Conservation (phyloP, 2,797 vertebrate genomes). For the Halcyon badia region DNA sequence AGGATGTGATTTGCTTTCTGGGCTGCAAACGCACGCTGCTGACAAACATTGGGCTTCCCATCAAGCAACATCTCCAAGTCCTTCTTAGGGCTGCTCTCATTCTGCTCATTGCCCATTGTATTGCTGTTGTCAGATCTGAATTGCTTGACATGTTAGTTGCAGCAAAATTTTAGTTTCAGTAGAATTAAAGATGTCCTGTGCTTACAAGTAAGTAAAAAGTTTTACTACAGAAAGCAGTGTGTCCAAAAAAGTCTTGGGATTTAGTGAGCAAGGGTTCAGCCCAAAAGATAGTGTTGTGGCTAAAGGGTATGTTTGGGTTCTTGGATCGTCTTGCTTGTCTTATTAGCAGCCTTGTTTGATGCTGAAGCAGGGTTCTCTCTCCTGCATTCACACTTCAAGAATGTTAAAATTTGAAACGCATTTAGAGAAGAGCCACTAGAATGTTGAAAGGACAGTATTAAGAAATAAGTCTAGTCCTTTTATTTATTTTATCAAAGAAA, state of each 20-base stretch:
- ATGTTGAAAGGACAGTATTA: not conserved
- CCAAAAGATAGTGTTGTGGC: not conserved
- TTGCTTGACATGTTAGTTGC: not conserved
- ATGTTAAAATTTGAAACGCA: not conserved
- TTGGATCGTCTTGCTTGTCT: not conserved
- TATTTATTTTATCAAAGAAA: constrained; percentile 27
- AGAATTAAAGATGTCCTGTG: not conserved
- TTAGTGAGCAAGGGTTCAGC: not conserved
- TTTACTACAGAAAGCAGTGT: not conserved
- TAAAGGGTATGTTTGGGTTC: not conserved
- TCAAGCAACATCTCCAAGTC: no score
- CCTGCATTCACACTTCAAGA: not conserved
- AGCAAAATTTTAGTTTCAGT: not conserved
- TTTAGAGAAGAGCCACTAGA: not conserved
- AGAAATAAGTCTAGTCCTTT: no score
- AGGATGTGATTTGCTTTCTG: no score
- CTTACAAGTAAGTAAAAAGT: not conserved
- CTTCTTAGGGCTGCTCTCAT: no score
- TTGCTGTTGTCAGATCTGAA: not conserved
- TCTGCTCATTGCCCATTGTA: not conserved
- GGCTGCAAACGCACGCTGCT: no score
- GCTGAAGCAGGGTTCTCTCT: not conserved
- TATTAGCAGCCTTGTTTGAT: not conserved
- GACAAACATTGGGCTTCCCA: no score
- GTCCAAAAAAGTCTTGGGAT: not conserved